Base-by-base conservation (phyloP, 2,888 invertebrate genomes). In the Caenorhabditis macrosperma region DNA sequence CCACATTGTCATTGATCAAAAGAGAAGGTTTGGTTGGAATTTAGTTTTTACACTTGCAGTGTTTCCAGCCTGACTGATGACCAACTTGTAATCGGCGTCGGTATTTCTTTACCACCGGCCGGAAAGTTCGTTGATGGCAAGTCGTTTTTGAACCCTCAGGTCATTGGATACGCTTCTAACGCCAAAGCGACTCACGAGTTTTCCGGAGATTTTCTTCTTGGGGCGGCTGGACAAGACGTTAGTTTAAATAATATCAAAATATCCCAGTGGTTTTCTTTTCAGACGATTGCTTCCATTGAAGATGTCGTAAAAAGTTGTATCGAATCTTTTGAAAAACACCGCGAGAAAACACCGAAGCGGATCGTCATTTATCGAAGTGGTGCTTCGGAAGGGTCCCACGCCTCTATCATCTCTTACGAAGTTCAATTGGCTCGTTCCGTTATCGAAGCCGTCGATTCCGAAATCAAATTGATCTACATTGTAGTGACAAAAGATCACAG, bases 301-400 rank as follows among this genome's bases (percentile, higher is more conserved):
- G 72, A 72, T 35, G 48, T 64, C 38, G 5, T 72, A 15, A 38
- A 4, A 5, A 28, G 57, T 6, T 57, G 38, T 1, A 17, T 72
- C 35, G 26, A 50, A 7, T 26, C 12, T 12, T 72, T 50, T 20
- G 17, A 72, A n/a, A 61, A 72, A 30, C 61, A 64, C 24, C 24
- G 67, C 7, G 41, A 41, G 1, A 20, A 20, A 9, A n/a, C 2
- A 9, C 86, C 88, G 2, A 74, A 77, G 17, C 63, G 75, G 5
- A 41, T 88, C 17, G 52, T 88, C 28, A 38, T 88, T 22, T 88
- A 85, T 68, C 63, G 88, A 22, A 83, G 80, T 22, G 88, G 85
- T 2, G 69, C 83, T 38, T 55, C 82, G 1, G 85, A 88, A 28
- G 84, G 85, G 5, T 54, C 66, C 9, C 85, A 81, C 41, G 48